Base-by-base conservation (phyloP, 92 coral and sea anemone species). In the Micromussa lordhowensis region DNA sequence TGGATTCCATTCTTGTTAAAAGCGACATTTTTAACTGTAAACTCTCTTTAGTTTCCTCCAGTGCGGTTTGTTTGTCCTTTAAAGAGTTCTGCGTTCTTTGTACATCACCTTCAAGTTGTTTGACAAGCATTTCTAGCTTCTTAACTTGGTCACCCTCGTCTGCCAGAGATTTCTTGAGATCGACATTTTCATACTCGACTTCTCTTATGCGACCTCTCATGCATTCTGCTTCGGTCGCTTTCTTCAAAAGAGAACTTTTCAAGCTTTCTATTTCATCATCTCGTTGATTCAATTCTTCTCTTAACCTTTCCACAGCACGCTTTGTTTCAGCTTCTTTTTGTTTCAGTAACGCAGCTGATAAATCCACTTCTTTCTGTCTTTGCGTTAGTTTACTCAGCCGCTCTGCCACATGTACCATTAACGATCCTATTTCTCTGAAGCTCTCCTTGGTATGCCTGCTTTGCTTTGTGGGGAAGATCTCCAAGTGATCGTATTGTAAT, bases 1-100 rank as follows among this genome's bases (percentile, higher is more conserved):
- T 82, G 4, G 68, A 66, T 30, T 82, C 35, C 68, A 82, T 28
- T 18, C 77, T 82, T 69, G 77, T 48, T 18, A 82, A 44, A 69
- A 68, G 59, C 48, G 77, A 82, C 7, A 66, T 30, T 48, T 82
- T 82, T 31, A 49, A 68, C 14, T 26, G 77, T 9, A 82, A 51
- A 70, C 55, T 58, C 10, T 68, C 53, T 26, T 49, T 57, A 29
- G 78, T 58, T 31, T 82, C 57, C 31, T 18, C 77, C 13, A 82
- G 68, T 12, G 17, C n/a, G 35, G 10, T 9, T 35, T 72, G 35
- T 58, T 18, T 83, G 55, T 83, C 54, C 19, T 54, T 28, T 35
- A 83, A 72, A 11, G 49, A 28, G n/a, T 32, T 29, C 32, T 32
- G 80, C 5, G 51, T 5, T 17, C 22, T 54, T 12, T 72, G 28